Evolutionary conservation across 1,140 invertebrate species (phyloP).

Genomic region (Polypedilum pembai): DNA sequence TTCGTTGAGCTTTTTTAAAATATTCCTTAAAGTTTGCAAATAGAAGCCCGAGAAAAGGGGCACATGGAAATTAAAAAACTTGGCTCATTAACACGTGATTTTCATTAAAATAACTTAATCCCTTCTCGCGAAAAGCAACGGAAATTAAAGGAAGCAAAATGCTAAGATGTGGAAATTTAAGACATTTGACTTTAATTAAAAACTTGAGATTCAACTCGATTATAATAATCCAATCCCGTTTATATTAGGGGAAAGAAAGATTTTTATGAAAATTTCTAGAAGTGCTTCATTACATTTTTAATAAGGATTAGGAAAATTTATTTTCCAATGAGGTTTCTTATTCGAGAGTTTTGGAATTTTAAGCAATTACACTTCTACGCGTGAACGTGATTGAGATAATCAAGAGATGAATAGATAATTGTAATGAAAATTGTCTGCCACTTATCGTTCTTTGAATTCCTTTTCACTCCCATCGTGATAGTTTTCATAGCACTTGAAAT

Average conservation of each 20-base stretch:
- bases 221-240: not conserved
- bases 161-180: not conserved
- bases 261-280: not conserved
- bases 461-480: no score
- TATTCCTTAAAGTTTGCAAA: no score
- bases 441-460: no score
- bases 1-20: no score
- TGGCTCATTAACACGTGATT: slow-evolving; percentile 12
- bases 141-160: not conserved
- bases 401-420: no score
- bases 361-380: no score
- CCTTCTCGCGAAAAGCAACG: not conserved
- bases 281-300: not conserved
- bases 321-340: no score
- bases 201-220: not conserved
- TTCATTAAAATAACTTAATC: slow-evolving; percentile 27
- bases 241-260: not conserved
- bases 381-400: no score
- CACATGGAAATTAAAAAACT: slow-evolving; percentile 11
- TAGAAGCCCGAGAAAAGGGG: not conserved
- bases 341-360: no score
- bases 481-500: no score
- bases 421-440: no score
- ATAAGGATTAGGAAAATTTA: no score
- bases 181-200: not conserved